phyloP scores from a whole-genome alignment of 2,888 invertebrate genomes.

The Drosophila koepferae region DNA sequence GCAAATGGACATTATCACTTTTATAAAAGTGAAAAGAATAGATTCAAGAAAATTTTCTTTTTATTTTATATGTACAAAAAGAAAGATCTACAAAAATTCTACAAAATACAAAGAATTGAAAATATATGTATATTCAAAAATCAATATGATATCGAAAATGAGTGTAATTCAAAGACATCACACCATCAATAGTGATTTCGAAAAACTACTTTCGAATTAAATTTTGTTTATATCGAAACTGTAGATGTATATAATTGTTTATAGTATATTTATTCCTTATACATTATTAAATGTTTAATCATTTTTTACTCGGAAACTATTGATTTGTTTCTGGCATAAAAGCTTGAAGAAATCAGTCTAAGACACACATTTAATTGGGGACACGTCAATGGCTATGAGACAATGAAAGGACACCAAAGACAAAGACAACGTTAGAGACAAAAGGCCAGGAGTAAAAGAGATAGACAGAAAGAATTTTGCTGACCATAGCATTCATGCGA shows the following conservation, averaged over 20 bases:
- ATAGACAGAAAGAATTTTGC: neutral
- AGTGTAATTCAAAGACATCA: neutral
- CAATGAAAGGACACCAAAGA: neutral
- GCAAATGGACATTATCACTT: too few species aligned
- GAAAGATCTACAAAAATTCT: too few species aligned
- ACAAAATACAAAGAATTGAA: too few species aligned
- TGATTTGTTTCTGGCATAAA: neutral
- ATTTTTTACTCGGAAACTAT: neutral
- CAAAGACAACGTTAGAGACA: neutral
- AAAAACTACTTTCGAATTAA: too few species aligned
- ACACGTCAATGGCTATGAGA: conserved; percentile 43
- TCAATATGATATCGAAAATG: neutral
- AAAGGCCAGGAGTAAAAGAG: neutral
- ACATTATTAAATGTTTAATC: neutral
- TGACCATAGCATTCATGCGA: conserved; percentile 13
- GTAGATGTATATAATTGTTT: too few species aligned
- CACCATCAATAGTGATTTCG: neutral
- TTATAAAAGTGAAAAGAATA: too few species aligned
- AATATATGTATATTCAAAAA: too few species aligned
- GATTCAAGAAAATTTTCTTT: too few species aligned
- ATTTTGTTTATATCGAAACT: too few species aligned
- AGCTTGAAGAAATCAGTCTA: neutral
- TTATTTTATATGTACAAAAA: too few species aligned
- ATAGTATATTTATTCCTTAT: neutral
- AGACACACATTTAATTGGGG: conserved; percentile 35